Evolutionary conservation across 2,113 vertebrate species (phyloP), one percentile per base, ranked within the genome.

Genomic region (Nematolebias whitei): DNA sequence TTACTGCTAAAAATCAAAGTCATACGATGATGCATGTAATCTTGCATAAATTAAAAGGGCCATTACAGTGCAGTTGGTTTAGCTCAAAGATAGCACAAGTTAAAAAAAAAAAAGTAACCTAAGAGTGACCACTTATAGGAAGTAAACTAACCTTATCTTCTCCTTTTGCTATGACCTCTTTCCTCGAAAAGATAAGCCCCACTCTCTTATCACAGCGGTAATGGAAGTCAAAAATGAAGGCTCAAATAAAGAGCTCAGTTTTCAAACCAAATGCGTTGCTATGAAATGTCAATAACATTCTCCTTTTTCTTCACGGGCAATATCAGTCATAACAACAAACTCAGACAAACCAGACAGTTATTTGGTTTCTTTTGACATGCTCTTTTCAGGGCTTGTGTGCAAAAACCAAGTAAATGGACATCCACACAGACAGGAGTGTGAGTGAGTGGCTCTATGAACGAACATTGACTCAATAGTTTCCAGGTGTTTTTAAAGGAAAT

Each of bases 401-500:
- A 74, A 52, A 41, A 62, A 52, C 52, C 44, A 53, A 61, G 45
- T 55, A 71, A 48, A 66, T 67, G 38, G 49, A 54, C 47, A 20
- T 56, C 11, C 15, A 29, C 39, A 44, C 16, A 56, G 51, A 66
- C 16, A 16, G 5, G 48, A 70, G 72, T 62, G 47, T 41, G 29
- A 57, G 39, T 12, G 41, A 53, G 47, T 24, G 41, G 63, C 54
- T n/a, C n/a, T n/a, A n/a, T 19, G 23, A 13, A 48, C 58, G 10
- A 49, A 66, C 7, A 47, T 71, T 18, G 49, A 82, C 54, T 64
- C 80, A 78, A 86, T 85, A 80, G 75, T 76, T 80, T 87, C 70
- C 65, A 80, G 77, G 50, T 64, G 23, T 66, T 59, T 52, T 72
- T 60, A 8, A 29, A 58, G 72, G 63, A 82, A 57, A 70, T 71